A percentile compares a stretch with the other conserved stretches of the same genome.
Conservation (phyloP, 2,113 vertebrate species). For the Orcinus orca region DNA sequence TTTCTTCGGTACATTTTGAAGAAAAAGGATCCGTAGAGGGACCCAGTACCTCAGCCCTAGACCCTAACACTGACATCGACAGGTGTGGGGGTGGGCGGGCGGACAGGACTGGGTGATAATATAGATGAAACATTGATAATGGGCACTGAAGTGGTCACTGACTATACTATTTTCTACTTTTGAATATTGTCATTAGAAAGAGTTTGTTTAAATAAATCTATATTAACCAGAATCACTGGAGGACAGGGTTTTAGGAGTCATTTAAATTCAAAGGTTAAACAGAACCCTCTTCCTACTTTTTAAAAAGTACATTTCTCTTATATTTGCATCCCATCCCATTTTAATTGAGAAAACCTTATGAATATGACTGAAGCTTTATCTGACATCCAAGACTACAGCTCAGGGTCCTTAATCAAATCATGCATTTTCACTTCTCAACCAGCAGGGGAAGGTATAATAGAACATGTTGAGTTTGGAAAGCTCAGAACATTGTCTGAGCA, state of each 20-base stretch:
- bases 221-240: background rate
- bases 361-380: background rate
- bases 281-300: background rate
- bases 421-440: background rate
- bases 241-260: background rate
- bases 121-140: background rate
- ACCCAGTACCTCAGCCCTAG: background rate
- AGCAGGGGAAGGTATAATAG: background rate
- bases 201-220: background rate
- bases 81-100: fast-evolving
- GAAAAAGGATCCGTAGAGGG: background rate
- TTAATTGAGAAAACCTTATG: background rate
- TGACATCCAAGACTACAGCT: background rate
- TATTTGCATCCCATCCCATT: background rate
- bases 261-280: background rate
- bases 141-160: background rate
- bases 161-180: background rate
- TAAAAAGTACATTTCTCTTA: background rate
- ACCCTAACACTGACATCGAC: background rate
- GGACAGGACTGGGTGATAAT: background rate
- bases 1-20: background rate
- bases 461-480: background rate
- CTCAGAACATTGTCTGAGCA: background rate
- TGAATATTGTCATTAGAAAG: background rate
- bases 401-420: background rate